Evolutionary conservation across 2,113 vertebrate species (phyloP), one percentile per base, ranked within the genome.

Genomic region (Vidua chalybeata): DNA sequence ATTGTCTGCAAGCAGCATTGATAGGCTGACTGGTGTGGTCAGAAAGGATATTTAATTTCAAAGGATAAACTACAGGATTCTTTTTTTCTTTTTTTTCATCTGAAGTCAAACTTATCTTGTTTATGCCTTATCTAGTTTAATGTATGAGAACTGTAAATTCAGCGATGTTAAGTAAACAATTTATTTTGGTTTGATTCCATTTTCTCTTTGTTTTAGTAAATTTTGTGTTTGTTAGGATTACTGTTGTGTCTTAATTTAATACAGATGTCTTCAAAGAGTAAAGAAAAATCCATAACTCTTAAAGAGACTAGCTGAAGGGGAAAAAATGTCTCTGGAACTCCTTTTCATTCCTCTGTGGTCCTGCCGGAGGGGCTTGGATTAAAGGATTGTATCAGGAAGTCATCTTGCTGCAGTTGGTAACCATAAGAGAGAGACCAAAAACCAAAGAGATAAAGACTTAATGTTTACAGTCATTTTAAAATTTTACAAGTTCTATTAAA

Each of bases 191-290:
- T 91, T 80, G 82, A 90, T 93, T 93, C 86, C 61, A 35, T 92
- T 91, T 96, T 90, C 61, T 91, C 46, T 92, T 96, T 90, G 93
- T 96, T 96, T 96, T 94, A 93, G 80, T 95, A 95, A 95, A 84
- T 90, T 89, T 90, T 92, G 39, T 10, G 37, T 92, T 93, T 93
- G 88, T 93, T 96, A 90, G 73, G 85, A 92, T 97, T 93, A 81
- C 79, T 90, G 85, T 93, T 96, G 61, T 86, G 66, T 84, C 8
- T 55, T 96, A 95, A 97, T 93, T 92, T 95, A 87, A 88, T 80
- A 88, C 92, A 95, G 90, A 95, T 96, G 95, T 94, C 85, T 96
- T 96, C 94, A 93, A 96, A 96, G 94, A 90, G 68, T 84, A 84
- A 83, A 90, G 95, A 94, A 95, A 94, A 96, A 88, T 90, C 75